Evolutionary conservation across 1,140 invertebrate genomes (phyloP).

Genomic region (Pseudomyrmex concolor): DNA sequence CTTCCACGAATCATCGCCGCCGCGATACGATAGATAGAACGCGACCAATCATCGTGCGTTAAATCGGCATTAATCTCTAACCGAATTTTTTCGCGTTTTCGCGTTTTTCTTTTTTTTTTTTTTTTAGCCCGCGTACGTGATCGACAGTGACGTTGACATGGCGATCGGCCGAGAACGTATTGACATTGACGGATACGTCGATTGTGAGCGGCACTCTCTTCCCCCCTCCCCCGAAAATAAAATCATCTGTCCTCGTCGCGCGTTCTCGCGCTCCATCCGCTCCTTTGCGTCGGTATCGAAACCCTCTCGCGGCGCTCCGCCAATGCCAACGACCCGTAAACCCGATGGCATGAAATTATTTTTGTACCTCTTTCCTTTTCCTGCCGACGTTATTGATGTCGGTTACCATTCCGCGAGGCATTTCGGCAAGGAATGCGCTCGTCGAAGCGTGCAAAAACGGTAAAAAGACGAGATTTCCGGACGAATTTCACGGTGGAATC

Average conservation of each 20-base stretch:
- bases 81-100: slow-evolving; percentile 68
- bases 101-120: slow-evolving; percentile 49
- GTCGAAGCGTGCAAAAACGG: slow-evolving; percentile 27
- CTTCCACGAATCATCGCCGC: slow-evolving; percentile 64
- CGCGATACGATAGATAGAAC: slow-evolving; percentile 59
- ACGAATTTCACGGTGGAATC: slow-evolving; percentile 31
- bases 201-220: slow-evolving; percentile 18
- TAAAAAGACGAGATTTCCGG: slow-evolving; percentile 50
- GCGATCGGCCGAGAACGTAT: slow-evolving; percentile 68
- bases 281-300: slow-evolving; percentile 33
- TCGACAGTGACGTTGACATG: slow-evolving; percentile 76
- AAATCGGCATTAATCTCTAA: slow-evolving; percentile 71
- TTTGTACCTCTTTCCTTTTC: slow-evolving; percentile 52
- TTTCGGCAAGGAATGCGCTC: slow-evolving; percentile 48
- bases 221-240: slow-evolving; percentile 20
- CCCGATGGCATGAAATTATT: slow-evolving; percentile 74
- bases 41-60: slow-evolving; percentile 69
- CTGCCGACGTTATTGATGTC: slow-evolving; percentile 70
- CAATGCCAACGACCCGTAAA: slow-evolving; percentile 63
- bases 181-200: slow-evolving; percentile 73
- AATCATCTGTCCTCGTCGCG: slow-evolving; percentile 14
- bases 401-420: slow-evolving; percentile 57
- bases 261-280: slow-evolving; percentile 6
- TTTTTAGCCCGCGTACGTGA: slow-evolving; percentile 36
- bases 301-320: slow-evolving; percentile 10